phyloP scores from a whole-genome alignment of 2,888 invertebrate genomes.

The Fabriciana adippe region DNA sequence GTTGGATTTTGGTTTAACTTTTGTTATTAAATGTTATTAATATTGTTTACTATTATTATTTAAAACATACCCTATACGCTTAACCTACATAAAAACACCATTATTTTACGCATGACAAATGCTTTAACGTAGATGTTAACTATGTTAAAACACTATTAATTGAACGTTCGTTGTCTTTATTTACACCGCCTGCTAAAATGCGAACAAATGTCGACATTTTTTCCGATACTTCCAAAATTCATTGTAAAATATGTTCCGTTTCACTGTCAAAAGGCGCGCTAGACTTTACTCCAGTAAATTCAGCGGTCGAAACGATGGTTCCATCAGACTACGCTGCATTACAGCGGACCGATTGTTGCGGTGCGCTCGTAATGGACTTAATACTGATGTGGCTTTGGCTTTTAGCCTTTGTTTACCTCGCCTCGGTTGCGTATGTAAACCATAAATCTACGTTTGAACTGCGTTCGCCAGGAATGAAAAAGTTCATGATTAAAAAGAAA shows the following conservation, averaged over 20 bases:
- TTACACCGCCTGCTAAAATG: not conserved
- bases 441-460: conserved; percentile 40
- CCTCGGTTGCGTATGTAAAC: conserved; percentile 43
- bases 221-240: conserved; percentile 3
- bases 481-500: not conserved
- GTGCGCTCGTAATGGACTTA: conserved; percentile 74
- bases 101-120: no score
- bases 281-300: conserved; percentile 20
- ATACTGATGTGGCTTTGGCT: conserved; percentile 78
- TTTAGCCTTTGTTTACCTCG: conserved; percentile 78
- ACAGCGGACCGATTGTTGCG: conserved; percentile 69
- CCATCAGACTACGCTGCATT: conserved; percentile 53
- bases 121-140: no score
- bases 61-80: no score
- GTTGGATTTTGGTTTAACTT: no score
- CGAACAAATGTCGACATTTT: not conserved
- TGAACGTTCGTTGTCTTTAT: no score
- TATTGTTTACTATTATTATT: no score
- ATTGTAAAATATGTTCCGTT: conserved; percentile 1
- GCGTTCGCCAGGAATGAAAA: conserved; percentile 2
- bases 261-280: conserved; percentile 11
- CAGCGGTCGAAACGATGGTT: conserved; percentile 25
- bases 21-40: no score
- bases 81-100: no score
- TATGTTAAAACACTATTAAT: no score